Base-by-base conservation (phyloP, 2,113 vertebrate genomes). In the Thunnus maccoyii region DNA sequence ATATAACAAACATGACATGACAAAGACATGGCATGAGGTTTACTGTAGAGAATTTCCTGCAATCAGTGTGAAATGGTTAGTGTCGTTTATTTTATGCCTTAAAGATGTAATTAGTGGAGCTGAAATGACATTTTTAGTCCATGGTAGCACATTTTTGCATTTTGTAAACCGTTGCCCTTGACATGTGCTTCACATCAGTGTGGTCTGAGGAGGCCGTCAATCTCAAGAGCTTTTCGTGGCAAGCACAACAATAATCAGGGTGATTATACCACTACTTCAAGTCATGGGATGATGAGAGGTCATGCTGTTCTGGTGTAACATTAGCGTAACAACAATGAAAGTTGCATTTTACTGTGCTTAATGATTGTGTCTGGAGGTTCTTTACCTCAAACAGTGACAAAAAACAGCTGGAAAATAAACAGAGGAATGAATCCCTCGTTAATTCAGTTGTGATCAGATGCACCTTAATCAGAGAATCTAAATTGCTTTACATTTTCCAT, bases 291-390 rank as follows among this genome's bases (percentile, higher is more conserved):
- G 64, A 83, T 68, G 60, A 74, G 55, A 52, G 76, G 69, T 46
- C 83, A 74, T 71, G 47, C 18, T 47, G 72, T 80, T 60, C 87
- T n/a, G 66, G 73, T 63, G 50, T 65, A 67, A 86, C 79, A 80
- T 36, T 25, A 80, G 55, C 11, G 20, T 20, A 65, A 65, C 48
- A 78, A 69, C 65, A 60, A 69, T 82, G 22, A 16, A 66, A 80
- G 57, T 44, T 41, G 20, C n/a, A 66, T 77, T 70, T 77, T 60
- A 22, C 22, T 65, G 15, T 48, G 14, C 52, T 70, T 75, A 70
- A 54, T 79, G 32, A 70, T 75, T 80, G 13, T 18, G 0, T 73
- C 62, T 84, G 61, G 75, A 66, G 57, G 60, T 56, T 22, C 48
- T 36, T 74, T n/a, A 20, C 74, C 41, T 46, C 17, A 55, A 66